Evolutionary conservation across 2,888 invertebrate genomes (phyloP).

Genomic region (Eulithis testata): DNA sequence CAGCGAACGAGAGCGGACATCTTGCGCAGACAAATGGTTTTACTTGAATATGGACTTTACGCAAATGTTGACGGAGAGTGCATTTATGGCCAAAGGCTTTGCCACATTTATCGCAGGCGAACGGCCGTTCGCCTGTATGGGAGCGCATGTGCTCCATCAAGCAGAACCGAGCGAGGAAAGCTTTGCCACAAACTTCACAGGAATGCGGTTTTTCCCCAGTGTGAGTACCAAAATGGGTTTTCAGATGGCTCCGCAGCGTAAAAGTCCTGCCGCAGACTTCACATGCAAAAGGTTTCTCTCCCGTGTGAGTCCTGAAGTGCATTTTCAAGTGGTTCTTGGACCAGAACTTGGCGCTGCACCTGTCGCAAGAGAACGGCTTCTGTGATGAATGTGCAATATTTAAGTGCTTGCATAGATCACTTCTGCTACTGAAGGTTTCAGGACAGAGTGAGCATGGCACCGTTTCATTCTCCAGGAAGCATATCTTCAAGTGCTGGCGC

Average conservation of each 20-base stretch:
- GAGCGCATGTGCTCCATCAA: constrained; percentile 11
- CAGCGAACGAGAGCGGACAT: constrained; percentile 9
- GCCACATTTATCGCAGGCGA: neutral
- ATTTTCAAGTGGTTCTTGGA: constrained; percentile 17
- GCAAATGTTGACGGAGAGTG: constrained; percentile 12
- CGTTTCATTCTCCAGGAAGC: constrained; percentile 8
- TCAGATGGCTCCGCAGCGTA: constrained; percentile 22
- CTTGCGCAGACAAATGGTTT: constrained; percentile 18
- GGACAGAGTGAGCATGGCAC: constrained; percentile 7
- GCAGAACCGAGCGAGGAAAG: constrained; percentile 10
- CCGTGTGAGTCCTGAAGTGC: constrained; percentile 28
- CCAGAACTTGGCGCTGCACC: constrained; percentile 20
- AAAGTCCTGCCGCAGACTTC: constrained; percentile 32
- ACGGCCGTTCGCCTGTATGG: constrained; percentile 12
- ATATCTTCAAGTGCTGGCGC: constrained; percentile 12
- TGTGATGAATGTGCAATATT: neutral
- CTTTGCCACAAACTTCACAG: constrained; percentile 29
- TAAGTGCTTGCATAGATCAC: constrained; percentile 10
- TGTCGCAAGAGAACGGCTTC: constrained; percentile 17
- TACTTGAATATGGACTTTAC: constrained; percentile 8
- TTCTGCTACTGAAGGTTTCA: constrained; percentile 1
- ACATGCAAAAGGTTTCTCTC: constrained; percentile 28
- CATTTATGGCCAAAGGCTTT: constrained; percentile 17
- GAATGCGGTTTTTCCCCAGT: constrained; percentile 23
- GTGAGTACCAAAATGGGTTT: constrained; percentile 25